phyloP scores from a whole-genome alignment of 2,113 vertebrate genomes.

The Cryptomyrus ogoouensis region DNA sequence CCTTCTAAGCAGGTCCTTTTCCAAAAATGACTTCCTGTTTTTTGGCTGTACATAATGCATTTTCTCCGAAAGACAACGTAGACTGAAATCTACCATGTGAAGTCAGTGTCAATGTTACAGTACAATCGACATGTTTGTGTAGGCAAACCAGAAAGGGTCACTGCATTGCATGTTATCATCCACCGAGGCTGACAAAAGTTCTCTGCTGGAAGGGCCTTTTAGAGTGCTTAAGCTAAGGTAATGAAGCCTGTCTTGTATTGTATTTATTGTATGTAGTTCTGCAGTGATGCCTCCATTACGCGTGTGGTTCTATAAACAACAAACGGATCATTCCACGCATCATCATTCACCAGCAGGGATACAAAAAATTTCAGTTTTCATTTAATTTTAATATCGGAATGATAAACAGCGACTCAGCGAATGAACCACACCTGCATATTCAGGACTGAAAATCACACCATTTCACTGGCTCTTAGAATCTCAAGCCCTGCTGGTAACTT shows the following conservation, averaged over 20 bases:
- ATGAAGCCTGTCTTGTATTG: neutral
- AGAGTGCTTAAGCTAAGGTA: neutral
- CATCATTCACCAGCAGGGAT: neutral
- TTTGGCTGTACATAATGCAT: neutral
- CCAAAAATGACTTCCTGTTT: neutral
- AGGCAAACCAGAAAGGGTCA: neutral
- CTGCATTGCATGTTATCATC: neutral
- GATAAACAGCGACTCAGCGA: neutral
- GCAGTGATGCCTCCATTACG: neutral
- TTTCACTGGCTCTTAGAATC: neutral
- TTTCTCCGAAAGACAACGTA: neutral
- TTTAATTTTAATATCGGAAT: neutral
- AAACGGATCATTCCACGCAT: neutral
- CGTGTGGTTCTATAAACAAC: neutral
- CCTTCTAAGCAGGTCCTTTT: neutral
- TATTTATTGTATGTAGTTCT: constrained; percentile 13
- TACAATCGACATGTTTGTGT: neutral
- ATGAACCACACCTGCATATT: neutral
- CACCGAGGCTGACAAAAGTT: neutral
- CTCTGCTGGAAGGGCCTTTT: neutral
- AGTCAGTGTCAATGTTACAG: neutral
- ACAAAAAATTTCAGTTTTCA: neutral
- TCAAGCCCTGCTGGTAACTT: neutral
- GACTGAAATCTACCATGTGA: neutral
- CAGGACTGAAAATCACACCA: neutral